Percentiles rank a stretch among this genome's conserved stretches.
These are phyloP conservation scores for Adineta ricciae DNA, from an alignment of 2,888 invertebrate genomes.

Conservation along the genomic window DNA sequence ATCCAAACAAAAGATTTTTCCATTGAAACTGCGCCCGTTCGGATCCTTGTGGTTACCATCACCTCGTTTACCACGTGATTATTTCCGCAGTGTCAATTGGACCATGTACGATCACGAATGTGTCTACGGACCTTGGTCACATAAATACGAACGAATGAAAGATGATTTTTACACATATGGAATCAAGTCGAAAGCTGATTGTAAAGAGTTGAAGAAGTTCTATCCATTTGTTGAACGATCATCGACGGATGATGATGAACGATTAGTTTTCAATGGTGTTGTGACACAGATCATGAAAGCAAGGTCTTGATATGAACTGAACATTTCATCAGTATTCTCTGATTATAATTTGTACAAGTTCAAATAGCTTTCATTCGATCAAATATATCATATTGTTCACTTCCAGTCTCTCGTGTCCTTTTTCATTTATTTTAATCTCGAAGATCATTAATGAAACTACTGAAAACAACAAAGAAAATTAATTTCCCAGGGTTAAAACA, in stretches of 20 bases:
- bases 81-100: neutral
- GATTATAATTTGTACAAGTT: too few species aligned
- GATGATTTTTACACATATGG: neutral
- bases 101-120: neutral
- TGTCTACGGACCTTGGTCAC: neutral
- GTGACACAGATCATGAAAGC: neutral
- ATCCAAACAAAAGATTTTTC: neutral
- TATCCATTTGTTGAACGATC: conserved; percentile 15
- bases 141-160: neutral
- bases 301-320: too few species aligned
- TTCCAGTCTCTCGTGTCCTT: too few species aligned
- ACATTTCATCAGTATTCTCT: neutral
- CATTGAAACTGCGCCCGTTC: neutral
- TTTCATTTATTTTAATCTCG: too few species aligned
- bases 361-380: too few species aligned
- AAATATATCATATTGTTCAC: too few species aligned
- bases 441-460: too few species aligned
- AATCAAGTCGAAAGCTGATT: neutral
- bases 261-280: neutral
- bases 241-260: neutral
- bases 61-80: neutral
- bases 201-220: neutral
- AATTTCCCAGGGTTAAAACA: too few species aligned
- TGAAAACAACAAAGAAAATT: too few species aligned
- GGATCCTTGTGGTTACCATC: conserved; percentile 4